Percentiles rank a stretch among this genome's conserved stretches.
Evolutionary conservation across 2,797 vertebrate genomes (phyloP).

Genomic region (Psittacula derbiana): DNA sequence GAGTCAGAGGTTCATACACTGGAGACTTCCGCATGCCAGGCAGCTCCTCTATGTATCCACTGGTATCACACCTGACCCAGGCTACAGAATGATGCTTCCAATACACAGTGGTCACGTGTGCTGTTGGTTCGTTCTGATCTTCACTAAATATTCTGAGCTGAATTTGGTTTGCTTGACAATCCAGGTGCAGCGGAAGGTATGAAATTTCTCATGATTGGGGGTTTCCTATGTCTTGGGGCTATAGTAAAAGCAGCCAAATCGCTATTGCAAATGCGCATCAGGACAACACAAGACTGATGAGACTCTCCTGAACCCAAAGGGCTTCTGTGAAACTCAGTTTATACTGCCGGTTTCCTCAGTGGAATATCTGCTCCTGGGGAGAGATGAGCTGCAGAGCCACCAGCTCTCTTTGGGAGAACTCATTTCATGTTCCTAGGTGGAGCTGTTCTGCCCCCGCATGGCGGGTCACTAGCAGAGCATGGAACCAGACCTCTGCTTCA

Average conservation of each 20-base stretch:
- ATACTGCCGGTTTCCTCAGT: not conserved
- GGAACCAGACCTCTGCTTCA: not conserved
- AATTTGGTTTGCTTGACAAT: not conserved
- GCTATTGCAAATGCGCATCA: not conserved
- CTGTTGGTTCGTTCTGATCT: not conserved
- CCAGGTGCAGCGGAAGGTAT: not conserved
- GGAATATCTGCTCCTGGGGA: not conserved
- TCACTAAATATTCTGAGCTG: not conserved
- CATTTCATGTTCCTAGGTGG: not conserved
- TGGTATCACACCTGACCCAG: not conserved
- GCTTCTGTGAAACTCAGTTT: not conserved
- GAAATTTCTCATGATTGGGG: not conserved
- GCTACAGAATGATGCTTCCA: not conserved
- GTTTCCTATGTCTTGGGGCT: not conserved
- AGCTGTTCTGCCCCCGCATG: slow-evolving; percentile 62
- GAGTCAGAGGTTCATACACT: not conserved
- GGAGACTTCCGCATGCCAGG: not conserved
- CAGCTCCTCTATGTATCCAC: not conserved
- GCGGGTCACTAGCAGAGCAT: slow-evolving; percentile 38
- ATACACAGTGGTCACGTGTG: not conserved
- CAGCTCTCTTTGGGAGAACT: not conserved
- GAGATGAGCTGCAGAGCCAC: not conserved
- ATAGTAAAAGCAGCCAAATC: not conserved
- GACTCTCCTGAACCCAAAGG: not conserved
- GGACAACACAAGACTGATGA: not conserved